Evolutionary conservation across 1,140 invertebrate genomes (phyloP), one percentile per base, ranked within the genome.

Genomic region (Diachasma alloeum): DNA sequence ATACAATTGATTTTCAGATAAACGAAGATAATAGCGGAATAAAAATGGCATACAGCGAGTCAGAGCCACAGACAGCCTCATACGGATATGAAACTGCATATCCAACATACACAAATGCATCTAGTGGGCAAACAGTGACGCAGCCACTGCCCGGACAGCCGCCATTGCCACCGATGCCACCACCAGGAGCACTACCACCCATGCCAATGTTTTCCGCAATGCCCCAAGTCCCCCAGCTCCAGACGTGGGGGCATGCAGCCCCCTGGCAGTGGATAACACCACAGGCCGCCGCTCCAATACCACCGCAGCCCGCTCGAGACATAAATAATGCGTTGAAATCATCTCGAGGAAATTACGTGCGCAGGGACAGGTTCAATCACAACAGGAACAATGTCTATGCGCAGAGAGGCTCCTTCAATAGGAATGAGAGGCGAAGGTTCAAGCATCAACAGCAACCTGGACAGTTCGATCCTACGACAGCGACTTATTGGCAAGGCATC

Each of bases 81-180:
- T 87, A 84, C 74, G 81, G 81, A 36, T 88, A 87, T 17, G 84
- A 88, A 17, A 80, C 9, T 82, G 81, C 72, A 5, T 85, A 85
- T 74, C 74, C 83, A 8, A 73, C 68, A 68, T 85, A 85, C 13
- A 68, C 83, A 24, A 77, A 80, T 6, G 79, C 83, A 17, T 68
- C 82, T 0, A 77, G 83, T 0, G 77, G 83, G 0, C 81, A 85
- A 24, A 79, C 80, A 19, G 75, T 88, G 8, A 85, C 84, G 68
- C 87, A 88, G 68, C 88, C 88, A 6, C 78, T 89, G 24, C 88
- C 89, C 0, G 88, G 89, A 4, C 89, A 90, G 72, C 89, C 89
- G 24, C 89, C 89, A 1, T 76, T 90, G 46, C 89, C 89, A 37
- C 86, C 87, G 9, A 89, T 90, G 87, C 87, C 88, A 36, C 89